Evolutionary conservation across 1,140 invertebrate species (phyloP), one percentile per base, ranked within the genome.

Genomic region (Scaptomyza graminum): DNA sequence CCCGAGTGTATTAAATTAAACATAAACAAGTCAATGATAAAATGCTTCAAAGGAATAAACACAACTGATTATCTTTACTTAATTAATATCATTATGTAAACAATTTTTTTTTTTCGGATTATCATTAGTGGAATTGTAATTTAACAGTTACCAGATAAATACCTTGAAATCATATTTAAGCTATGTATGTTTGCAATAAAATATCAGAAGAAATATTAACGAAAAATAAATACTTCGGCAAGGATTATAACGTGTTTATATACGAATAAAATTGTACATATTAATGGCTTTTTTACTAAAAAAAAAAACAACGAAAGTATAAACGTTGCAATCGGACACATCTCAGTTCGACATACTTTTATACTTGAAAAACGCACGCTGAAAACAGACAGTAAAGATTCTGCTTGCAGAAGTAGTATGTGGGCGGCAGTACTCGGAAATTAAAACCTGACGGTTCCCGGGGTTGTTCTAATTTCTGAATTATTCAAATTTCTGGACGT

Each of bases 131-230:
- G 70, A 74, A 77, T 85, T 85, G 81, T 85, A 80, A 66, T 81
- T 74, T 70, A 68, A 62, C 76, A 84, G 76, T 84, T 70, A 84
- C 73, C 80, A 84, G 80, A 77, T 73, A 84, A 85, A 84, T 85
- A 80, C 74, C 81, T 84, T 85, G 69, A 84, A 77, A 76, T 85
- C 76, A 85, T 84, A 85, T 74, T 76, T 84, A 84, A 84, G 81
- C 77, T 85, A 78, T 85, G 81, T 85, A 85, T 85, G 81, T 85
- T 85, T 85, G 74, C 82, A 85, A 85, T 85, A 85, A 85, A 85
- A 85, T 85, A 85, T 85, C 82, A 72, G 55, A 59, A 69, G 77
- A 85, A 85, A 77, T 65, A 80, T 75, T 61, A 64, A 39, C 34
- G 13, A 34, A 7, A 59, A 37, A 46, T 0, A 37, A 49, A 49